Evolutionary conservation across 2,888 invertebrate genomes (phyloP), one percentile per base, ranked within the genome.

Genomic region (Gisinianus flammeolus): DNA sequence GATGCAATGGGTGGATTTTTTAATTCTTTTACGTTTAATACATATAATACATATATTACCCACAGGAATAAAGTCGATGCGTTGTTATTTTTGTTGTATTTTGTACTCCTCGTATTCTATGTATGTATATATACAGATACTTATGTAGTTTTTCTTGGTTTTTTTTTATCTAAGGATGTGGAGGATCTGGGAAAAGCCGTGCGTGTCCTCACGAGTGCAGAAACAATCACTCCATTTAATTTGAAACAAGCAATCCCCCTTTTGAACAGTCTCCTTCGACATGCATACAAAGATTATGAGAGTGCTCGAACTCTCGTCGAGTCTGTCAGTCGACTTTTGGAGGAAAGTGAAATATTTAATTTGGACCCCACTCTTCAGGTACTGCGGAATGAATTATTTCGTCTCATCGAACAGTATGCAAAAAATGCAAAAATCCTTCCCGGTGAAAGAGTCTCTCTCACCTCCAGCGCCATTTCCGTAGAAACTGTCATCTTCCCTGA

Each of bases 401-500:
- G 24, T 0, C 16, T 68, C 0, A 31, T 80, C n/a, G 76, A 80
- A 2, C 3, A 31, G 0, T 82, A 81, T 58, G 26, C 79, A n/a
- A 33, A 26, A 3, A 19, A 73, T n/a, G 79, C 79, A 0, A n/a
- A 12, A 19, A 24, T 83, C 0, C 31, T 16, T 28, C 76, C 83
- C 1, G 84, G 84, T 22, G 77, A 79, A 44, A 76, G 74, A 44
- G 24, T 80, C 6, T 70, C 68, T 2, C 31, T 81, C 0, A 54
- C 16, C 12, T 64, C 78, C 16, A 30, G 28, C 0, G n/a, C 56
- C 26, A 64, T 81, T 31, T n/a, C 31, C 24, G 66, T 83, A 28
- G 82, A 83, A 73, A 80, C 79, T 0, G 79, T 78, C 2, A 70
- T 77, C 19, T 82, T 83, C 69, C 75, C 78, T 10, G 66, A 58